These are phyloP conservation scores for Trichogramma dendrolimi DNA, from an alignment of 2,888 invertebrate species.

Conservation along the genomic window DNA sequence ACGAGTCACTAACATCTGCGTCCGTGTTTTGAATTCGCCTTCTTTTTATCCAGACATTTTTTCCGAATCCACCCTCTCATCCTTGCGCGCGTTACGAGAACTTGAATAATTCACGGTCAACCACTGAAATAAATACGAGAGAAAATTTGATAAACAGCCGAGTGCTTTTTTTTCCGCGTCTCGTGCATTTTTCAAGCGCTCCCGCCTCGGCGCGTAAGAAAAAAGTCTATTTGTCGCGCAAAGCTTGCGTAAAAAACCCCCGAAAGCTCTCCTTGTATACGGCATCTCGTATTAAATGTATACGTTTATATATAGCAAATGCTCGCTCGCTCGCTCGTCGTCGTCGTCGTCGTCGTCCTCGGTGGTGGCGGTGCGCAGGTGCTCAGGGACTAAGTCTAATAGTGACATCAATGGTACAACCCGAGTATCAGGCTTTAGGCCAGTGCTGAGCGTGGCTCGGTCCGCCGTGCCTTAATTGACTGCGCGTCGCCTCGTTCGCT, in stretches of 20 bases:
- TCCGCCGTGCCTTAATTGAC: slow-evolving; percentile 23
- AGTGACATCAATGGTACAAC: slow-evolving; percentile 16
- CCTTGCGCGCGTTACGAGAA: neutral
- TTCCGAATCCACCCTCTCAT: slow-evolving; percentile 1
- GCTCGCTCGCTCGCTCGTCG: too few species aligned
- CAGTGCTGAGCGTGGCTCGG: neutral
- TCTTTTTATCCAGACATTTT: too few species aligned
- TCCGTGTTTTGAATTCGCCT: too few species aligned
- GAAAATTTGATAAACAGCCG: slow-evolving; percentile 25
- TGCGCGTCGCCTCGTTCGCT: neutral
- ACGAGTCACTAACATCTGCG: too few species aligned
- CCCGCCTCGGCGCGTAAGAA: neutral
- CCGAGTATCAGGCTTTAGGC: slow-evolving; percentile 16
- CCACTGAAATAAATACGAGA: slow-evolving; percentile 24
- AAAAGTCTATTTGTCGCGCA: neutral
- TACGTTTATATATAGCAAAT: too few species aligned
- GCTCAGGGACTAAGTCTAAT: slow-evolving; percentile 11
- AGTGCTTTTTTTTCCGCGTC: slow-evolving; percentile 8
- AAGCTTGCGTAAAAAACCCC: too few species aligned
- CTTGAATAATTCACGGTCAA: slow-evolving; percentile 22
- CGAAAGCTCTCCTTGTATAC: too few species aligned
- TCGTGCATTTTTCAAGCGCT: slow-evolving; percentile 20
- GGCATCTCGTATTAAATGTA: too few species aligned
- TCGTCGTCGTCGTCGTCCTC: too few species aligned
- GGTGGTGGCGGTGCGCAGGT: slow-evolving; percentile 12